Conservation (phyloP, 2,888 invertebrate species). For the Craniophora ligustri region DNA sequence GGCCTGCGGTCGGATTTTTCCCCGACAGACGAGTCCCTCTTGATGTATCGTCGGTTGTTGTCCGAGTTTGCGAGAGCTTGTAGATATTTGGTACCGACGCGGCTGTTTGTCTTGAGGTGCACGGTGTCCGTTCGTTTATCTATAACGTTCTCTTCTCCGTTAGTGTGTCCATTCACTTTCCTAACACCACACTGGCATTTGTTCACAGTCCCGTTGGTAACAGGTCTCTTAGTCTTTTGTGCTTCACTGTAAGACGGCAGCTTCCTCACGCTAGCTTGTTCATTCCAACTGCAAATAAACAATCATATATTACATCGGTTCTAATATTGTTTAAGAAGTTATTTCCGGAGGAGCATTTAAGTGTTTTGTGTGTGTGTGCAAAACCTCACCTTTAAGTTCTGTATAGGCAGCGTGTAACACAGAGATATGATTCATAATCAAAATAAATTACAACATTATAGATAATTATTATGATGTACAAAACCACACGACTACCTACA, state of each 20-base stretch:
- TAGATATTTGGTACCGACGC: conserved; percentile 84
- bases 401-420: conserved; percentile 87
- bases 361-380: neutral
- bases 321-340: neutral
- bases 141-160: conserved; percentile 62
- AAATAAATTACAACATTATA: conserved; percentile 59
- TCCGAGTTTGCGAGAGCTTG: conserved; percentile 81
- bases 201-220: conserved; percentile 79
- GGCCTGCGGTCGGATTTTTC: conserved; percentile 74
- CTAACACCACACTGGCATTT: conserved; percentile 84
- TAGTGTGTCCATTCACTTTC: conserved; percentile 75
- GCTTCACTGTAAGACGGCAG: conserved; percentile 87
- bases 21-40: conserved; percentile 78
- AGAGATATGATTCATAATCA: conserved; percentile 82
- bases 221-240: conserved; percentile 86
- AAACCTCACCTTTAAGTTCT: conserved; percentile 86
- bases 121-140: conserved; percentile 69
- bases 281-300: conserved; percentile 84
- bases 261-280: conserved; percentile 85
- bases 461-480: conserved; percentile 22
- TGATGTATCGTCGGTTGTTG: conserved; percentile 71
- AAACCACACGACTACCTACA: conserved; percentile 58
- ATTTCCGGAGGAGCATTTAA: neutral
- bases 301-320: conserved; percentile 14
- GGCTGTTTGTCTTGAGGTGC: conserved; percentile 79